phyloP scores from a whole-genome alignment of 2,113 vertebrate species.

The Scalopus aquaticus region DNA sequence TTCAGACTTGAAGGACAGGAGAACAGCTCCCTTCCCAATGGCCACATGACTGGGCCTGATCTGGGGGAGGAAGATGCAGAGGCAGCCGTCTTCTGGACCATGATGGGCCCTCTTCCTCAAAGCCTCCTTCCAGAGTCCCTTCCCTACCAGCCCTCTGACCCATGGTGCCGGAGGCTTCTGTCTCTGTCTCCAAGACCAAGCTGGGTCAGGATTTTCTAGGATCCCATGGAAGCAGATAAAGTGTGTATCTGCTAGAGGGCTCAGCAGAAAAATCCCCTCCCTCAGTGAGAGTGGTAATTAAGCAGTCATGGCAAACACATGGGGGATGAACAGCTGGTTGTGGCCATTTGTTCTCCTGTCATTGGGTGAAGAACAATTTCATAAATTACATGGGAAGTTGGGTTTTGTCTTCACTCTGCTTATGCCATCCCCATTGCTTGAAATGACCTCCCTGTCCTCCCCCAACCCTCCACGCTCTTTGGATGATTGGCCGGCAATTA shows the following conservation, averaged over 20 bases:
- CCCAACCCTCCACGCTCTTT: background rate
- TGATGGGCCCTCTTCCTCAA: background rate
- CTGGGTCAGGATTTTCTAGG: background rate
- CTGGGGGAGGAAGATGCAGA: background rate
- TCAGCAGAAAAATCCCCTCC: constrained; percentile 40
- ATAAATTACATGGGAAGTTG: constrained; percentile 48
- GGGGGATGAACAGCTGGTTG: constrained; percentile 63
- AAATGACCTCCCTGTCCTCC: background rate
- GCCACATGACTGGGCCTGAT: too few species aligned
- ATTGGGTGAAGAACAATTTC: constrained; percentile 49
- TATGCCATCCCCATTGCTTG: background rate
- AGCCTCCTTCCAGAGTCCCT: background rate
- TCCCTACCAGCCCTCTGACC: background rate
- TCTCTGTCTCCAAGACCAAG: background rate
- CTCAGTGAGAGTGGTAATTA: constrained; percentile 67
- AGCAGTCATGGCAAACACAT: constrained; percentile 63
- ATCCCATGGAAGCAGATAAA: background rate
- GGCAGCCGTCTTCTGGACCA: background rate
- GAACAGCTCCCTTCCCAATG: background rate
- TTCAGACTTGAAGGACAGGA: background rate
- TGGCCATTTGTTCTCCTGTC: constrained; percentile 65
- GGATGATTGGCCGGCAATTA: background rate
- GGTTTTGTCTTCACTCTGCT: background rate
- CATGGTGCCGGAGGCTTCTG: rapidly evolving
- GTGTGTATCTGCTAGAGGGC: constrained; percentile 41